These are phyloP conservation scores for Phasianus colchicus DNA, from an alignment of 2,113 vertebrate species.

Conservation along the genomic window DNA sequence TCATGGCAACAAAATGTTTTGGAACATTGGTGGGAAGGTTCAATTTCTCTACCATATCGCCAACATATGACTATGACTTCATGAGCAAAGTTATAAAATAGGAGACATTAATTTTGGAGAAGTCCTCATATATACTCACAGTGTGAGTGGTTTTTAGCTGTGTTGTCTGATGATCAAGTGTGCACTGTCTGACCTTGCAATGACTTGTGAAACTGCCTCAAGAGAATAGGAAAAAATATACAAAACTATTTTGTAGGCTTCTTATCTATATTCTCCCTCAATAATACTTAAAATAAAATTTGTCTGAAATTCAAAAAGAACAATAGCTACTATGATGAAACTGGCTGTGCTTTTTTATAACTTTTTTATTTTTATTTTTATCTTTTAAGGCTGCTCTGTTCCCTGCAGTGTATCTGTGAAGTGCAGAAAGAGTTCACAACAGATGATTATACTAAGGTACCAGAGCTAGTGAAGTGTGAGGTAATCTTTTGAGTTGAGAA, in stretches of 20 bases:
- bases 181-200: not conserved
- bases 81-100: no score
- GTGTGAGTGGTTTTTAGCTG: not conserved
- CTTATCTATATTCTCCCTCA: constrained; percentile 34
- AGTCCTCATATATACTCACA: not conserved
- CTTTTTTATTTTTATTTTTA: constrained; percentile 37
- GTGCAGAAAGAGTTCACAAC: constrained; percentile 75
- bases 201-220: not conserved
- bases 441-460: constrained; percentile 72
- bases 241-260: not conserved
- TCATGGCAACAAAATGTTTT: no score
- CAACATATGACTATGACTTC: no score
- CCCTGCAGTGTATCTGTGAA: constrained; percentile 70
- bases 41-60: no score
- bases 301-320: constrained; percentile 70
- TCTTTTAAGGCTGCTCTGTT: constrained; percentile 59
- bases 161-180: not conserved
- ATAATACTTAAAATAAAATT: constrained; percentile 66
- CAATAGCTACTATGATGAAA: constrained; percentile 63
- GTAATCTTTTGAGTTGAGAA: constrained; percentile 78
- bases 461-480: constrained; percentile 73
- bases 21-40: no score
- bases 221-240: not conserved
- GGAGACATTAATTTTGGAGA: no score
- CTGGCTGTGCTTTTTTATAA: constrained; percentile 51